Base-by-base conservation (phyloP, 2,888 invertebrate species). In the Julus scandinavius region DNA sequence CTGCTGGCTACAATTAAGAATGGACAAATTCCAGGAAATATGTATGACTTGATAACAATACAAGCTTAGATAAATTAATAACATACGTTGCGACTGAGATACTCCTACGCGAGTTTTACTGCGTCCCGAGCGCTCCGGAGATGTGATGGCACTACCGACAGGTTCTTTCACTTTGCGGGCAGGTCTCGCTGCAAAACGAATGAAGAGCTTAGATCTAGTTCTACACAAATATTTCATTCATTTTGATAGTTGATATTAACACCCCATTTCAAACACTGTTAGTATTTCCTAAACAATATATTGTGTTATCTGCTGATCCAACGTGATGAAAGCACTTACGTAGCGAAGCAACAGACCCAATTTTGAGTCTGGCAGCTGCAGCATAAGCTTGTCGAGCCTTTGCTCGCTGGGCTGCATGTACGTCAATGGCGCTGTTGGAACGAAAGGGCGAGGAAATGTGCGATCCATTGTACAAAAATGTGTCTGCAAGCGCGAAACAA, bases 391-490 rank as follows among this genome's bases (percentile, higher is more conserved):
- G 95, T 72, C 97, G 94, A 0, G 95, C 96, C 90, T 89, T 91
- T 58, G 97, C 98, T 85, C 98, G 94, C 92, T 97, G 96, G 54
- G 96, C 97, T 58, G 97, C 97, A 92, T 97, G 97, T 90, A 97
- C 95, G 94, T 99, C 98, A 91, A 98, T 96, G 84, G 98, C 98
- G 88, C 98, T 98, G 91, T 96, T 96, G 88, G 98, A 98, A 90
- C 98, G 93, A 90, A 92, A 91, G 84, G 91, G 91, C 89, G 91
- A 90, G 80, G 91, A 90, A 80, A 90, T 89, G 86, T 88, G 63
- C 90, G 15, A 90, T 86, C 85, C 90, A 89, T 87, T 89, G 50
- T 90, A 90, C 15, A 80, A 20, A 83, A 45, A 63, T 41, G 83
- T 45, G 90, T 90, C 38, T 90, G 89, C 45, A 91, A 91, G 5